These are phyloP conservation scores for Hepsetus odoe DNA, from an alignment of 2,113 vertebrate species.

Conservation along the genomic window DNA sequence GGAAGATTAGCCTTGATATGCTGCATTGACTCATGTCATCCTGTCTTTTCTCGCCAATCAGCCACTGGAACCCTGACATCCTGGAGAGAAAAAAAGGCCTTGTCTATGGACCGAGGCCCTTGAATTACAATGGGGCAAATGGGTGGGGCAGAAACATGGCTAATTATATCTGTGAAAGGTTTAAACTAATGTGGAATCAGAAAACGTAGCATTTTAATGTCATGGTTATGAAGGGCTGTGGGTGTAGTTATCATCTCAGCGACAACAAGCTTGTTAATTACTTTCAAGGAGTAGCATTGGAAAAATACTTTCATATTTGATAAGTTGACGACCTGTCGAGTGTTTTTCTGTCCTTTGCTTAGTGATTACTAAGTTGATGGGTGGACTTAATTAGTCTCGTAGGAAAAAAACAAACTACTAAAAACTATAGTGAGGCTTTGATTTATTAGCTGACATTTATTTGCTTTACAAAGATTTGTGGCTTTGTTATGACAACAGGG, in stretches of 20 bases:
- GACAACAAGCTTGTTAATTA: not conserved
- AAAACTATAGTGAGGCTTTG: no score
- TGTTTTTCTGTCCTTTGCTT: no score
- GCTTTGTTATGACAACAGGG: no score
- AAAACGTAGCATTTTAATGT: not conserved
- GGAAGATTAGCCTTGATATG: constrained; percentile 62
- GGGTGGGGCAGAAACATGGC: not conserved
- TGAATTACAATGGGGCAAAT: not conserved
- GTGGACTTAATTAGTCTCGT: no score
- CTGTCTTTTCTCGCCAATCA: constrained; percentile 55
- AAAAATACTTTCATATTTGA: no score
- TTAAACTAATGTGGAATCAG: not conserved
- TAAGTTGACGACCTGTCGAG: no score
- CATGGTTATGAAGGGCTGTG: not conserved
- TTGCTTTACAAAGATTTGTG: no score
- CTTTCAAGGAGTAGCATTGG: no score
- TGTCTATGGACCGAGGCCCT: constrained; percentile 23
- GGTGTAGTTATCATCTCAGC: not conserved
- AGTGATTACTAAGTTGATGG: no score
- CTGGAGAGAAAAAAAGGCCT: constrained; percentile 24
- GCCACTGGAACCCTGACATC: constrained; percentile 40
- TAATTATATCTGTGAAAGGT: no score
- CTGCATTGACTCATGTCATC: constrained; percentile 56
- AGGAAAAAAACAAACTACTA: no score
- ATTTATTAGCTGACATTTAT: no score